Base-by-base conservation (phyloP, 2,888 invertebrate genomes). In the Drosophila infuscata region DNA sequence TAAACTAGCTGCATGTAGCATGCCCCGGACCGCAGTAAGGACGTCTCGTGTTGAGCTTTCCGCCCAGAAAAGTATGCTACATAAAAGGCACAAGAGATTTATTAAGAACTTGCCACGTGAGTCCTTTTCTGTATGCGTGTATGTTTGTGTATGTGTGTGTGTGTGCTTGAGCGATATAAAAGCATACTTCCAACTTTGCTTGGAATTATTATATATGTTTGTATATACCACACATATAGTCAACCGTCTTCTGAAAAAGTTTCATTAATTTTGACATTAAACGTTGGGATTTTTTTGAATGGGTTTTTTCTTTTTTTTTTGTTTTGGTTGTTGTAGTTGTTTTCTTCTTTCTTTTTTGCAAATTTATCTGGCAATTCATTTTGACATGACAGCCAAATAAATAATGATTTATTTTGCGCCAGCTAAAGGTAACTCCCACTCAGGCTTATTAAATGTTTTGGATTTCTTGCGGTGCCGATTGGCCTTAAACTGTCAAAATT, bases 321-420 rank as follows among this genome's bases (percentile, higher is more conserved):
- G 25, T 25, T 52, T 63, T 46, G 20, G 2, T 58, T 49, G 0
- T 56, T 54, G 7, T 60, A 30, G 12, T 32, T 30, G 7, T 11
- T 5, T 67, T 71, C 62, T 56, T 60, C 35, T 70, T 59, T 59
- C 54, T 63, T 60, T 68, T 63, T 78, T 54, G 48, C 48, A 67
- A 64, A 74, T 76, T 80, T 83, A 88, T 82, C 81, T 75, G 72
- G 80, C 82, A 83, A 83, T 82, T 86, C 80, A 87, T 81, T 88
- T 88, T 81, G 84, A 83, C 88, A 83, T 75, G 79, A 82, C 81
- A 78, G 73, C 75, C 76, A 82, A 87, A 89, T 81, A 89, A 88
- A 89, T 88, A 90, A 90, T 89, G 90, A 91, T 91, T 91, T 89
- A 91, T 89, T 69, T 66, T 43, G 48, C 48, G 33, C 52, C 43